A percentile compares a stretch with the other conserved stretches of the same genome.
Evolutionary conservation across 2,797 vertebrate genomes (phyloP).

Genomic region (Tympanoctomys barrerae): DNA sequence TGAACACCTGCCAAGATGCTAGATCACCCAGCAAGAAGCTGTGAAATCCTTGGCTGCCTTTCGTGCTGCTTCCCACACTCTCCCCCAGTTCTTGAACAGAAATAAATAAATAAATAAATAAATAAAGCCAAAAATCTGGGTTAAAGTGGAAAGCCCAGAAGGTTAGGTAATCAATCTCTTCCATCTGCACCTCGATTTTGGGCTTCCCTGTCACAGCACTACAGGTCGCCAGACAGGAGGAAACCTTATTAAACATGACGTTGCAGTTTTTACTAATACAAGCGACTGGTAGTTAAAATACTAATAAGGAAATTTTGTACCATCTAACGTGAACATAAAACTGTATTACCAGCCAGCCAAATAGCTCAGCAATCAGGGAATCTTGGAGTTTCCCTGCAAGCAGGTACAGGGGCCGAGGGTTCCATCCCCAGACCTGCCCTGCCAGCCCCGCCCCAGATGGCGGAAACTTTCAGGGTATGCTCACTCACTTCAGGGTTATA

Average conservation of each 20-base stretch:
- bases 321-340: slow-evolving; percentile 6
- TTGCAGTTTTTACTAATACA: not conserved
- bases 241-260: not conserved
- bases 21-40: not conserved
- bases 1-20: not conserved
- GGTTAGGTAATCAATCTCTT: not conserved
- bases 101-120: no score
- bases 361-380: no score
- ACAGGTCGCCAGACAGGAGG: not conserved
- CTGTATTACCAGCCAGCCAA: not conserved
- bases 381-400: no score
- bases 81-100: not conserved
- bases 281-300: not conserved
- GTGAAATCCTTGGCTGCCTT: not conserved
- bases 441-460: no score
- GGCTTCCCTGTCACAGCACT: not conserved
- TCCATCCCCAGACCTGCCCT: no score
- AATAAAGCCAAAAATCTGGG: not conserved
- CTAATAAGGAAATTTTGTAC: slow-evolving; percentile 9
- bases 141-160: not conserved
- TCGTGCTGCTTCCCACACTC: not conserved
- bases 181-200: not conserved
- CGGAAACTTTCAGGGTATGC: not conserved
- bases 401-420: no score
- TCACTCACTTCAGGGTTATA: not conserved